phyloP scores from a whole-genome alignment of 2,797 vertebrate genomes.

The Peromyscus aztecus region DNA sequence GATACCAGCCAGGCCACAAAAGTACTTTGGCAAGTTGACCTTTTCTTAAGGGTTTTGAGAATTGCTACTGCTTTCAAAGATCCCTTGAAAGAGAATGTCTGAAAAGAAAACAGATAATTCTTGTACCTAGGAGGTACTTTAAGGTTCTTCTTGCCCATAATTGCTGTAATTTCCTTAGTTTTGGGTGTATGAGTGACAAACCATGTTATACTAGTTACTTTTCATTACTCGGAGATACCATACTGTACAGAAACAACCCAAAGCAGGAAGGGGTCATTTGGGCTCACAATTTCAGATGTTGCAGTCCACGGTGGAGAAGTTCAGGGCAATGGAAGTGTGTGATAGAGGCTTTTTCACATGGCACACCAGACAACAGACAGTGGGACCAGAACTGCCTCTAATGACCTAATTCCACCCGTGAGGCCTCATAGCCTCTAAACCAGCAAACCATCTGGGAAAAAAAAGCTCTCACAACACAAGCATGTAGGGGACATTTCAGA shows the following conservation, averaged over 20 bases:
- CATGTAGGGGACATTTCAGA: neutral
- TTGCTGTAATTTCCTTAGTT: neutral
- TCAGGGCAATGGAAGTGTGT: no score
- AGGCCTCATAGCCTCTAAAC: neutral
- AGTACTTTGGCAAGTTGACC: constrained; percentile 21
- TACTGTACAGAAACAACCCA: neutral
- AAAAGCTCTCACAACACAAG: neutral
- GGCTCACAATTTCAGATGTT: neutral
- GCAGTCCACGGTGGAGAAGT: no score
- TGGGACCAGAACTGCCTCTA: neutral
- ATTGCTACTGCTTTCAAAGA: constrained; percentile 3
- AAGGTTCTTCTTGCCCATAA: neutral
- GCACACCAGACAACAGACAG: neutral
- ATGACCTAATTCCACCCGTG: neutral
- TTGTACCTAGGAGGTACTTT: neutral
- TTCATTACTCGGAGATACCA: neutral
- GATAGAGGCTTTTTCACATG: neutral
- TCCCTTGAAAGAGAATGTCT: constrained; percentile 49
- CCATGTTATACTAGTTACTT: neutral
- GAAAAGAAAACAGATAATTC: neutral
- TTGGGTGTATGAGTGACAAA: neutral
- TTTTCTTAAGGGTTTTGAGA: constrained; percentile 53
- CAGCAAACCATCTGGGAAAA: neutral
- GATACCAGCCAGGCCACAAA: constrained; percentile 12
- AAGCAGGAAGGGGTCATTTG: neutral